Percentiles rank a stretch among this genome's conserved stretches.
Evolutionary conservation across 1,140 invertebrate genomes (phyloP).

Genomic region (Caenorhabditis elegans): WBcel235 BX284605.5:4303501-4304000

Average conservation of each 20-base stretch:
- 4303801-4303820: conserved; percentile 19
- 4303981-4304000: neutral
- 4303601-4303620: neutral
- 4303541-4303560: neutral
- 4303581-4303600: neutral
- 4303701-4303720: neutral
- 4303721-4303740: neutral
- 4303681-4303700: neutral
- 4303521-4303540: too few species aligned
- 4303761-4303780: conserved; percentile 31
- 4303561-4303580: neutral
- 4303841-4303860: conserved; percentile 3
- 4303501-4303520: too few species aligned
- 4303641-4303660: neutral
- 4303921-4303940: conserved; percentile 16
- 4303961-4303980: neutral
- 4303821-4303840: conserved; percentile 13
- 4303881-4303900: neutral
- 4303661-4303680: neutral
- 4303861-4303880: neutral
- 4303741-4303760: neutral
- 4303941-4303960: neutral
- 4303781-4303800: conserved; percentile 22
- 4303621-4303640: neutral
- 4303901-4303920: neutral